These are phyloP conservation scores for Rhagonycha lutea DNA, from an alignment of 2,888 invertebrate genomes.

Conservation along the genomic window DNA sequence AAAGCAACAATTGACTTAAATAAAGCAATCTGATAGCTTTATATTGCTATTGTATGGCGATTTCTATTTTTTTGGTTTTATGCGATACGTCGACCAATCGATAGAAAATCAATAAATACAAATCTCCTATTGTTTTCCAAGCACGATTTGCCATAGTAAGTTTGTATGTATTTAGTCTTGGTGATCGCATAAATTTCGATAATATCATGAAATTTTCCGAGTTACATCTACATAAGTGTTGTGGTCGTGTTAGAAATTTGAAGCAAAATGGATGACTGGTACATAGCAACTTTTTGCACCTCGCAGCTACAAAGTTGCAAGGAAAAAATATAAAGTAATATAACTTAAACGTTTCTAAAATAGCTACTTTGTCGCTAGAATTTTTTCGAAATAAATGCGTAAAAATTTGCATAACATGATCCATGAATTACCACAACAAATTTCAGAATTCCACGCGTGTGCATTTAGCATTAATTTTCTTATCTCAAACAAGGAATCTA, in stretches of 20 bases:
- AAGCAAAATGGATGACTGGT: neutral
- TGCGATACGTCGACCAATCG: conserved; percentile 19
- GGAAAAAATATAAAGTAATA: neutral
- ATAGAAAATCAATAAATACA: conserved; percentile 26
- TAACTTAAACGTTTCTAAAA: neutral
- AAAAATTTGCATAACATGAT: neutral
- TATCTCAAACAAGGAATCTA: neutral
- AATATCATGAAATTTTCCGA: neutral
- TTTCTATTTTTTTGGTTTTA: conserved; percentile 11
- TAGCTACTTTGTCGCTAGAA: neutral
- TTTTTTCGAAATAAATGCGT: neutral
- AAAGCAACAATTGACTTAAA: conserved; percentile 1
- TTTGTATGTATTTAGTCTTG: conserved; percentile 6
- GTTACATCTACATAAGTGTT: neutral
- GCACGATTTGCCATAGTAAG: conserved; percentile 23
- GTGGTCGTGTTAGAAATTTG: neutral
- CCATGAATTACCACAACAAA: neutral
- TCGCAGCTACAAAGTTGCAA: neutral
- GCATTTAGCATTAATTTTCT: neutral
- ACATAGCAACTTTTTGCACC: neutral
- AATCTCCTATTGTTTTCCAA: conserved; percentile 26
- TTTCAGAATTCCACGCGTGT: neutral
- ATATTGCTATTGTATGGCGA: conserved; percentile 22
- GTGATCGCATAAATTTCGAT: neutral
- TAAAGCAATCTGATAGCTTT: conserved; percentile 24